Evolutionary conservation across 2,888 invertebrate species (phyloP), one percentile per base, ranked within the genome.

Genomic region (Zelleria hepariella): DNA sequence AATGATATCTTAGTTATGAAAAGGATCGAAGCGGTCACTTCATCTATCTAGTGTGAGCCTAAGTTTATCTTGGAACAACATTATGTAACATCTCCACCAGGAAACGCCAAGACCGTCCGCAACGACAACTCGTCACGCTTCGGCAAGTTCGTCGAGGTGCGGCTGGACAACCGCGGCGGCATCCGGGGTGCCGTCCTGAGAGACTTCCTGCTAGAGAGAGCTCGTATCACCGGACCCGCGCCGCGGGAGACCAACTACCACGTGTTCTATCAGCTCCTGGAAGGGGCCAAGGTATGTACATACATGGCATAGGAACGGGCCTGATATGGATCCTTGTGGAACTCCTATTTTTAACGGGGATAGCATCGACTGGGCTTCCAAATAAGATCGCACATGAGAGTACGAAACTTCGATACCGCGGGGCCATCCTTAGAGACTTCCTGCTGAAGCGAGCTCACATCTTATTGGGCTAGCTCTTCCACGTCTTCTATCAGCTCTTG

Each of bases 71-170:
- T n/a, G n/a, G n/a, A n/a, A n/a, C n/a, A n/a, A n/a, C n/a, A n/a
- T n/a, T n/a, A n/a, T n/a, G n/a, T n/a, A n/a, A n/a, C n/a, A n/a
- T n/a, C n/a, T n/a, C n/a, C n/a, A n/a, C n/a, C n/a, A 96, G 96
- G 96, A 59, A 97, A 97, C 83, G 97, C 97, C 1, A 97, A 96
- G 85, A 97, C 97, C 0, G 95, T 97, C 10, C 91, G 97, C 55
- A 97, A 97, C 75, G 97, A 97, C 82, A 97, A 97, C 80, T 96
- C 96, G 15, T 96, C 96, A 48, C 91, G 97, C 8, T 97, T 97
- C 80, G 97, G 97, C n/a, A 97, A 97, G 84, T 97, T 97, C 78
- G 97, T 97, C 91, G 97, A 97, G 84, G 96, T 97, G 6, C 95
- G 97, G 73, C 93, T 97, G 75, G 97, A 97, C 84, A 92, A 92